These are phyloP conservation scores for Samia ricini DNA, from an alignment of 1,140 invertebrate genomes.

Conservation along the genomic window DNA sequence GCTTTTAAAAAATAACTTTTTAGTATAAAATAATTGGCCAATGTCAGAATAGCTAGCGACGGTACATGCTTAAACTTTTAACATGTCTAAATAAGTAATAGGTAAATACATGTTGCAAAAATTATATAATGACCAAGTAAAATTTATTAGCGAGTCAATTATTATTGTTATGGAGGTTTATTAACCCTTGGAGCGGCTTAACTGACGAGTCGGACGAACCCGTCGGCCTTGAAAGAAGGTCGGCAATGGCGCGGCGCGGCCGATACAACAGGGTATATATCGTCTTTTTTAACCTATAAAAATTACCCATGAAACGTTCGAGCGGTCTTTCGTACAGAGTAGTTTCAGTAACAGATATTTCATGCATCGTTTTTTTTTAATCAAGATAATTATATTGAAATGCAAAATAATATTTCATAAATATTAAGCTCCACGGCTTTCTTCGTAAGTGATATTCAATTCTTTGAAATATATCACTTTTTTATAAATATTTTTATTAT, in stretches of 20 bases:
- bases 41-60: too few relatives aligned
- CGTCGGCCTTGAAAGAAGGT: background rate
- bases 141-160: background rate
- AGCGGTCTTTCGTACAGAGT: background rate
- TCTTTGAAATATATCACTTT: too few relatives aligned
- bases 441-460: too few relatives aligned
- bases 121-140: background rate
- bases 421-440: too few relatives aligned
- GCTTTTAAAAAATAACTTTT: too few relatives aligned
- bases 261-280: background rate
- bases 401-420: too few relatives aligned
- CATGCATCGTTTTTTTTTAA: too few relatives aligned
- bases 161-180: slow-evolving; percentile 1
- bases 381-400: too few relatives aligned
- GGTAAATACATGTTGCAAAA: background rate
- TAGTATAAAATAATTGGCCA: too few relatives aligned
- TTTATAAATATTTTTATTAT: too few relatives aligned
- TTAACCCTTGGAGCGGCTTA: background rate
- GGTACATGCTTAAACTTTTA: too few relatives aligned
- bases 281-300: slow-evolving; percentile 38
- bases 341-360: background rate
- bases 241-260: slow-evolving; percentile 16
- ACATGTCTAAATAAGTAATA: background rate
- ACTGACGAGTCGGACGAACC: background rate
- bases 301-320: slow-evolving; percentile 17